Evolutionary conservation across 2,113 vertebrate species (phyloP), one percentile per base, ranked within the genome.

Genomic region (Blennius ocellaris): DNA sequence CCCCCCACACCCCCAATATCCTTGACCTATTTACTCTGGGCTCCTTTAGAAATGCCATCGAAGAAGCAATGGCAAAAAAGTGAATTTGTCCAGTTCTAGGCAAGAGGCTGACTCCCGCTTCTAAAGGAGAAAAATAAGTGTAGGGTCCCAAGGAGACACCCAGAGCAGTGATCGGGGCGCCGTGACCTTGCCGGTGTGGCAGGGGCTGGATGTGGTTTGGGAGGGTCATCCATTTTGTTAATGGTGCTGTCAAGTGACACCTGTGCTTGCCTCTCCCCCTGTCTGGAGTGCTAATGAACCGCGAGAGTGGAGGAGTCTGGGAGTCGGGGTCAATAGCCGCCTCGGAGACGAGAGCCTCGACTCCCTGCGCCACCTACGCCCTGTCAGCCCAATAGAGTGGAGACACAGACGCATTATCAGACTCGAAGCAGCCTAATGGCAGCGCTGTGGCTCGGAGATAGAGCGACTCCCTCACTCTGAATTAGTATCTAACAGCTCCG

Each of bases 241-340:
- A 94, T 93, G 93, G 92, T 89, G 84, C 91, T 94, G 93, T 94
- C 94, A 94, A 92, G 90, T 93, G 92, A 93, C 93, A 93, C 93
- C 93, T 93, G 93, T 92, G 91, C 92, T 92, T 76, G 86, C 87
- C 92, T 92, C 90, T 92, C 85, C 88, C 88, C 87, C 89, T 92
- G 92, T 93, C 92, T 92, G 82, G 87, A 90, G 92, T 89, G 90
- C 90, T 93, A 93, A 94, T 94, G 93, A 94, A 93, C 81, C 89
- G 80, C 77, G 64, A 87, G 89, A 89, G 88, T 78, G 75, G 85
- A 85, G 82, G 86, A 90, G 89, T 80, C 89, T 82, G 76, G 74
- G 87, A 90, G 86, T 90, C 87, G 83, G 85, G 79, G 87, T 85
- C 85, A 90, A 86, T 88, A 85, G 81, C 74, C 50, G 62, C 85